phyloP scores from a whole-genome alignment of 2,113 vertebrate genomes.

The Tachuris rubrigastra region DNA sequence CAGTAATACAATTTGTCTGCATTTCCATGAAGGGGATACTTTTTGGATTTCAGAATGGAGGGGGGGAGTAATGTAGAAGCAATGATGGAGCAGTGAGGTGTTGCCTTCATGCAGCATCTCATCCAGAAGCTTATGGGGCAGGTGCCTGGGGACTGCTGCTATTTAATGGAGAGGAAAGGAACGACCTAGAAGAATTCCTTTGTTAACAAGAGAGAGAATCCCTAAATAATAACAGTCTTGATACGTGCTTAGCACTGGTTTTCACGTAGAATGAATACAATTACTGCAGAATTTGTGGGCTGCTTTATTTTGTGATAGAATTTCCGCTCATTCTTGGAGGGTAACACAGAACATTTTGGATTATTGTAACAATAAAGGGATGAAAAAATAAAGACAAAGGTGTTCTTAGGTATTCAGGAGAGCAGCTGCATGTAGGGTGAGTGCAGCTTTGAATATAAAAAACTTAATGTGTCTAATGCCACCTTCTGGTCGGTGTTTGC shows the following conservation, averaged over 20 bases:
- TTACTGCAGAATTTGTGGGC: constrained; percentile 8
- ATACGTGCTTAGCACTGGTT: not conserved
- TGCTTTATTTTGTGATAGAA: constrained; percentile 12
- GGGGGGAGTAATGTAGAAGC: not conserved
- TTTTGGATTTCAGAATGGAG: not conserved
- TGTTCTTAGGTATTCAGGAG: constrained; percentile 48
- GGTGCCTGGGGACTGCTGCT: not conserved
- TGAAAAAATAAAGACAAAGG: constrained; percentile 47
- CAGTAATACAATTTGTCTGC: not conserved
- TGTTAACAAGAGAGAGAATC: not conserved
- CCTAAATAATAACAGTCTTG: not conserved
- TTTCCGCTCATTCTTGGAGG: not conserved
- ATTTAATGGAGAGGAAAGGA: not conserved
- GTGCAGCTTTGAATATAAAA: constrained; percentile 52
- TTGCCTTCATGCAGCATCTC: not conserved
- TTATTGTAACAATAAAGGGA: not conserved
- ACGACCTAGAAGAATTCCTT: not conserved
- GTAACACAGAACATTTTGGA: not conserved
- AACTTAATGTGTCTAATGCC: constrained; percentile 65
- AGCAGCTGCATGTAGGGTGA: constrained; percentile 1
- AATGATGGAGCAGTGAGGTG: not conserved
- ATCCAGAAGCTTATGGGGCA: not conserved
- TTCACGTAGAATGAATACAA: not conserved
- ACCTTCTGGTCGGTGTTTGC: constrained; percentile 61
- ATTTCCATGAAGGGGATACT: not conserved